A percentile compares a stretch with the other conserved stretches of the same genome.
Conservation (phyloP, 2,797 vertebrate species). For the Lacerta viridis region DNA sequence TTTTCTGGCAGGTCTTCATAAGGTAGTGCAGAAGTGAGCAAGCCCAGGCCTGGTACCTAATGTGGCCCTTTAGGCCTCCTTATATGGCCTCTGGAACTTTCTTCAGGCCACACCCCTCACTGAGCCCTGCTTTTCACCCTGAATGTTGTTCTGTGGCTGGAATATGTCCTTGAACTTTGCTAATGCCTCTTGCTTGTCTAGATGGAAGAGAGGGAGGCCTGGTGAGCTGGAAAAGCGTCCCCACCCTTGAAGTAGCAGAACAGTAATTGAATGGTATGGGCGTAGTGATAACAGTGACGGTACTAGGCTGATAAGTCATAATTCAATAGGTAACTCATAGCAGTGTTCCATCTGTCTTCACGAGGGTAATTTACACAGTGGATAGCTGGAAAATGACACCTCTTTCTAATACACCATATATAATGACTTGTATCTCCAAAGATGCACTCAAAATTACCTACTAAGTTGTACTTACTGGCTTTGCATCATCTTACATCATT, state of each 20-base stretch:
- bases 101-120: no score
- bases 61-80: no score
- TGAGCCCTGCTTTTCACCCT: no score
- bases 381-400: neutral
- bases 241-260: neutral
- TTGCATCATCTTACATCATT: neutral
- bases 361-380: neutral
- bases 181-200: no score
- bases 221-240: neutral
- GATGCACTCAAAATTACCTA: neutral
- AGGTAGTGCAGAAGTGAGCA: neutral
- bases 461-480: neutral
- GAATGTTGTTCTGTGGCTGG: no score
- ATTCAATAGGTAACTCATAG: neutral
- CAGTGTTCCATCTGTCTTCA: neutral
- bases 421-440: neutral
- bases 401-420: neutral
- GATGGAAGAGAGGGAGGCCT: no score
- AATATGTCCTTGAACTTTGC: no score
- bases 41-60: no score
- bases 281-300: neutral
- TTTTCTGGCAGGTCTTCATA: neutral
- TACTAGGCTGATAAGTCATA: neutral
- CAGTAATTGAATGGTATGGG: neutral
- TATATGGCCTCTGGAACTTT: no score